Conservation (phyloP, 2,888 invertebrate genomes). For the Drosophila affinis region DNA sequence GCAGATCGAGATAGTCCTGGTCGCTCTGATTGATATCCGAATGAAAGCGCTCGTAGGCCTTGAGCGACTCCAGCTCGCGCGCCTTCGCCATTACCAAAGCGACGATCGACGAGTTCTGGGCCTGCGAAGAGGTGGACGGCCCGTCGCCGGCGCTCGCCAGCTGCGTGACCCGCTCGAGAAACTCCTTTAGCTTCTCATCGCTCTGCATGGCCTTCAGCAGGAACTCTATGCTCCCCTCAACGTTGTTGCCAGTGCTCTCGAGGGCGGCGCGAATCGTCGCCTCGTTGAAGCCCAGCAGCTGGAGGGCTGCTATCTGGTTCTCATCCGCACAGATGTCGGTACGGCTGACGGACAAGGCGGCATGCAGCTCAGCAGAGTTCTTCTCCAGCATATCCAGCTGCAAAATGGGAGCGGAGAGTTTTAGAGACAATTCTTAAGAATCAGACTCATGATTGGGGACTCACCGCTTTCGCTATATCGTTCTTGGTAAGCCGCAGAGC, state of each 20-base stretch:
- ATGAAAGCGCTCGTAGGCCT: conserved; percentile 86
- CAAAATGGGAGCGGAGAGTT: not conserved
- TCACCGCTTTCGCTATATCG: conserved; percentile 87
- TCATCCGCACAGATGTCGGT: conserved; percentile 47
- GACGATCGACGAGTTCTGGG: conserved; percentile 48
- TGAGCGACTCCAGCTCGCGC: conserved; percentile 70
- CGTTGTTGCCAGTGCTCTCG: conserved; percentile 85
- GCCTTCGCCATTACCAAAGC: conserved; percentile 67
- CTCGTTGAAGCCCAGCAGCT: conserved; percentile 86
- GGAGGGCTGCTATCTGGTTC: conserved; percentile 64
- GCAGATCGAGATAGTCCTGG: conserved; percentile 90
- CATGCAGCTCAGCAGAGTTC: conserved; percentile 61
- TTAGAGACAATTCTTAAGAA: not conserved
- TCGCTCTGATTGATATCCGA: conserved; percentile 86
- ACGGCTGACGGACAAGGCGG: conserved; percentile 47
- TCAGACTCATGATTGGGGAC: conserved; percentile 80
- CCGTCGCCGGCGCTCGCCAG: conserved; percentile 73
- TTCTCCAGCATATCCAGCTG: conserved; percentile 81
- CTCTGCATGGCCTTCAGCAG: conserved; percentile 84
- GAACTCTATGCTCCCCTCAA: conserved; percentile 86
- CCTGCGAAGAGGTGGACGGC: conserved; percentile 52
- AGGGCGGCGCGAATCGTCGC: conserved; percentile 86
- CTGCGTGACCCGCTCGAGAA: conserved; percentile 74
- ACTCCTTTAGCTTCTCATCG: conserved; percentile 71
- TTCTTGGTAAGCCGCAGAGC: conserved; percentile 89